Base-by-base conservation (phyloP, 2,797 vertebrate genomes). In the Cyclopterus lumpus region DNA sequence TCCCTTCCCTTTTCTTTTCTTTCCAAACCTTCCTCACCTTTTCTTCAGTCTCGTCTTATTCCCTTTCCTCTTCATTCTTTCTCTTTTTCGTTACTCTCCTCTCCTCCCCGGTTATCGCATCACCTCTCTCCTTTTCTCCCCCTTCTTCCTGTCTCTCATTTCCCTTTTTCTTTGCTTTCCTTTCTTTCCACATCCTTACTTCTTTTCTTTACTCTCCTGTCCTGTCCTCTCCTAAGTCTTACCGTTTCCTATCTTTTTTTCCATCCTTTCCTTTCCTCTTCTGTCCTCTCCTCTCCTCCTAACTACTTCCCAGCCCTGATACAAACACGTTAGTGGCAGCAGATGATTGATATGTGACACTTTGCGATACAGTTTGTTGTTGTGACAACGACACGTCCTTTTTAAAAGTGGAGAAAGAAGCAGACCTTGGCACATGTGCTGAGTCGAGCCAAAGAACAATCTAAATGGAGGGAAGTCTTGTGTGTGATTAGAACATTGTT, bases 401-500 rank as follows among this genome's bases (percentile, higher is more conserved):
- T 42, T 38, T 51, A 42, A 71, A 73, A 73, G 71, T 71, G 34
- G 12, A 84, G 34, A 26, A n/a, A 60, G 22, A 63, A 7, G 3
- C 53, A 64, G 64, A 67, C 32, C 63, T 67, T 46, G 20, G 51
- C 63, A 74, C 71, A 76, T 64, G 76, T 64, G 76, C 67, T 55
- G 14, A 12, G 48, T 54, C 18, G 63, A 70, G 59, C 8, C 38
- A 54, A 44, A 64, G 61, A 51, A 63, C 8, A 51, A 5, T 5
- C 32, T 32, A 67, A 77, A 73, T 65, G 44, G 63, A 36, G 46
- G 58, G 49, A 57, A 74, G 70, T 81, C 58, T 75, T 63, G 79
- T 81, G 32, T 65, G 61, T 74, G 80, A 82, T 80, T 63, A 22
- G 22, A 84, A 75, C 36, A 42, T 69, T 73, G 73, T 76, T 71